Conservation (phyloP, 2,888 invertebrate species). For the Cephus nigrinus region DNA sequence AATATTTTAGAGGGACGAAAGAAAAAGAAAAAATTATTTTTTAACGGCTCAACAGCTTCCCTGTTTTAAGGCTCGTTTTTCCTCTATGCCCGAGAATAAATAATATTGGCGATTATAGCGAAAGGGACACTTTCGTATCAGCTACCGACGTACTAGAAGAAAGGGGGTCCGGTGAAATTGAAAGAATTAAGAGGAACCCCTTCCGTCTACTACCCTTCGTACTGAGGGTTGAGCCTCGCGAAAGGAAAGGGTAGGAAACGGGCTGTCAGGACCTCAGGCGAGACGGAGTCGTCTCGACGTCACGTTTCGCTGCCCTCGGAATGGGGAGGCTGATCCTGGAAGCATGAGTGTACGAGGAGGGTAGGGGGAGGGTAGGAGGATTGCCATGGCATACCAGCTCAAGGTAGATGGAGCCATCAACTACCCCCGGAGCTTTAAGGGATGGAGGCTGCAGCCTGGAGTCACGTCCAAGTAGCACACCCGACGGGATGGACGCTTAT, state of each 20-base stretch:
- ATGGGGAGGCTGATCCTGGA: neutral
- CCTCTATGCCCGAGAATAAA: too few relatives aligned
- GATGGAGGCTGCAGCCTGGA: slow-evolving; percentile 13
- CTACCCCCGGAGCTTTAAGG: slow-evolving; percentile 15
- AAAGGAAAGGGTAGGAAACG: neutral
- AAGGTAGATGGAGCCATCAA: slow-evolving; percentile 24
- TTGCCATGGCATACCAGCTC: slow-evolving; percentile 15
- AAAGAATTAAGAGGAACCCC: neutral
- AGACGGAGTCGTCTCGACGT: slow-evolving; percentile 19
- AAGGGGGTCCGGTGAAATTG: neutral
- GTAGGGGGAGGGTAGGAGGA: neutral
- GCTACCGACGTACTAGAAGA: too few relatives aligned
- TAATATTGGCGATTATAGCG: too few relatives aligned
- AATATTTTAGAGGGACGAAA: too few relatives aligned
- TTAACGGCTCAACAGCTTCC: neutral
- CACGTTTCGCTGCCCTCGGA: slow-evolving; percentile 17
- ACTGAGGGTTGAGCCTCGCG: neutral
- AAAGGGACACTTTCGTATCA: too few relatives aligned
- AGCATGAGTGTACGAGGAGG: neutral
- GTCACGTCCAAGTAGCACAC: slow-evolving; percentile 23
- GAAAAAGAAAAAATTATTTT: too few relatives aligned
- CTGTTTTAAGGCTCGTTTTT: neutral
- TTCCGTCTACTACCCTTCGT: too few relatives aligned
- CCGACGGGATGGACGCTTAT: slow-evolving; percentile 23
- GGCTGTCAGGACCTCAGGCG: slow-evolving; percentile 14